Conservation (phyloP, 2,888 invertebrate species). For the Drosophila anceps region DNA sequence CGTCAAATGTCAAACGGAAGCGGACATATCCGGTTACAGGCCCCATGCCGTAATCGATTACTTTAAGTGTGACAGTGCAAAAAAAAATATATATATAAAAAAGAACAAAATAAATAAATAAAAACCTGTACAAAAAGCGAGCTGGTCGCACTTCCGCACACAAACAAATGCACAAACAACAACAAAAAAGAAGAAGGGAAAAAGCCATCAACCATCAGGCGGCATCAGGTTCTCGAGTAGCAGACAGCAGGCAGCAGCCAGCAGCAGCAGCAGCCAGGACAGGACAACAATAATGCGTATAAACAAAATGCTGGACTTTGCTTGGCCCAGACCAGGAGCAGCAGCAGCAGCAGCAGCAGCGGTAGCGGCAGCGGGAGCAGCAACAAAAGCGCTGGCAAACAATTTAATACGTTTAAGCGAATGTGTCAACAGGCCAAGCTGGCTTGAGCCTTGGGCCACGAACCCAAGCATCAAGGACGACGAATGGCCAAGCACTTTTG, state of each 20-base stretch:
- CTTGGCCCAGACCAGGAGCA: conserved; percentile 35
- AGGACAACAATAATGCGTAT: conserved; percentile 54
- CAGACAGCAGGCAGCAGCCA: conserved; percentile 8
- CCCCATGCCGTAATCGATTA: conserved; percentile 71
- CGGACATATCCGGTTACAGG: conserved; percentile 71
- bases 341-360: conserved; percentile 9
- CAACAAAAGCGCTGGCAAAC: conserved; percentile 70
- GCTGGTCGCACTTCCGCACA: conserved; percentile 69
- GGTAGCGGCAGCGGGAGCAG: conserved; percentile 12
- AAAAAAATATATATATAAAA: neutral
- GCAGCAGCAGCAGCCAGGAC: conserved; percentile 17
- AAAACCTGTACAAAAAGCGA: conserved; percentile 16
- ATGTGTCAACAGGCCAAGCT: conserved; percentile 82
- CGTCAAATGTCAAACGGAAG: conserved; percentile 59
- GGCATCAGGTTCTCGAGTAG: conserved; percentile 33
- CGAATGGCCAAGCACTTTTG: conserved; percentile 74
- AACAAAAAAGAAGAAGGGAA: neutral
- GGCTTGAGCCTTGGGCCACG: conserved; percentile 68
- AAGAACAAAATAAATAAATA: conserved; percentile 1
- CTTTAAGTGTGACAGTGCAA: conserved; percentile 65
- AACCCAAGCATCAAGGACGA: conserved; percentile 44
- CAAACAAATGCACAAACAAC: conserved; percentile 60
- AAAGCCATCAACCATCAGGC: conserved; percentile 34
- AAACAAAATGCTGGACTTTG: conserved; percentile 51
- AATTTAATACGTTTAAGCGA: conserved; percentile 81